Conservation (phyloP, 2,797 vertebrate species). For the Simalia tracyae region DNA sequence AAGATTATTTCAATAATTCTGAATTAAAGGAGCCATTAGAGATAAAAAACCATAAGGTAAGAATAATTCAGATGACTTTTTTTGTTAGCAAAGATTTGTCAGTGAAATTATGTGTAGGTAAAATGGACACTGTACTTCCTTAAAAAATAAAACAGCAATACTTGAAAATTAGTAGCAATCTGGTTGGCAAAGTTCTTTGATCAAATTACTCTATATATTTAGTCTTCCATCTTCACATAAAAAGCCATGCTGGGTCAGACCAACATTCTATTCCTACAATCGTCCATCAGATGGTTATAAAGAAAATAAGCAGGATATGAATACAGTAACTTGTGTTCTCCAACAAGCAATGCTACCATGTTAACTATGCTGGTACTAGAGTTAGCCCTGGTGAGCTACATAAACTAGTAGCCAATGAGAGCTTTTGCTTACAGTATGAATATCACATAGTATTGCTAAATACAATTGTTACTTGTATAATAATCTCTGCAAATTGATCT, state of each 20-base stretch:
- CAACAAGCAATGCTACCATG: too few species aligned
- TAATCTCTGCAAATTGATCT: not conserved
- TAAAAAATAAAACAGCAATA: not conserved
- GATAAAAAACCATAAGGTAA: conserved; percentile 84
- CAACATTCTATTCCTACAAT: not conserved
- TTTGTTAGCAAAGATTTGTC: not conserved
- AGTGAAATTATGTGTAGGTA: not conserved
- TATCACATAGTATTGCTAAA: too few species aligned
- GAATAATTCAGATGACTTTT: not conserved
- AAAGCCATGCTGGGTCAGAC: not conserved
- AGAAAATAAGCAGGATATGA: not conserved
- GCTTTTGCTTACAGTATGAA: too few species aligned
- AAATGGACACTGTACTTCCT: not conserved
- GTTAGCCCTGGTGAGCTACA: too few species aligned
- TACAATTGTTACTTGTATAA: not conserved
- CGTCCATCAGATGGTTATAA: not conserved
- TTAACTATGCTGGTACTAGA: too few species aligned
- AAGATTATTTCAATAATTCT: conserved; percentile 82
- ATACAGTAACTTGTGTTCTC: not conserved
- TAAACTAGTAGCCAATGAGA: too few species aligned
- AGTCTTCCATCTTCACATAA: not conserved
- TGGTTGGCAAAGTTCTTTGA: not conserved
- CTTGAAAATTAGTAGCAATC: not conserved
- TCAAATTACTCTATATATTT: not conserved
- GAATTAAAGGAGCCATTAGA: conserved; percentile 76